Evolutionary conservation across 1,140 invertebrate genomes (phyloP).

Genomic region (Halesus radiatus): DNA sequence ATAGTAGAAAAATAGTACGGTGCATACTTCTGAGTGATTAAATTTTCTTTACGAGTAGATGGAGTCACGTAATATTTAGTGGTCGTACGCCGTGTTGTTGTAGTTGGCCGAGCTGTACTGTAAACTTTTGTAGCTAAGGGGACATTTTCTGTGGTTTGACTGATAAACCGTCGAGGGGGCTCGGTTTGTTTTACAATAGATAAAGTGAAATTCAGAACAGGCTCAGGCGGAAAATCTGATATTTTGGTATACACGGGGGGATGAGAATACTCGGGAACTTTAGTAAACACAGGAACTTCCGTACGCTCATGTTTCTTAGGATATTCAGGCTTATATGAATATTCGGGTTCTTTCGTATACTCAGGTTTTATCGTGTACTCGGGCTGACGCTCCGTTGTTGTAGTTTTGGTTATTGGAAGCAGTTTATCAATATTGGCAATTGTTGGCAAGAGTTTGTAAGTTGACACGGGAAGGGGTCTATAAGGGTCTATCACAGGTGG

Average conservation of each 20-base stretch:
- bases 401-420: slow-evolving; percentile 47
- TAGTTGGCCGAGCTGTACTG: neutral
- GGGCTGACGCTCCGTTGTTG: slow-evolving; percentile 30
- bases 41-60: slow-evolving; percentile 12
- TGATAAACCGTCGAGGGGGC: neutral
- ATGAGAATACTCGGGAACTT: neutral
- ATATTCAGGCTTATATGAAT: neutral
- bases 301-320: neutral
- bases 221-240: neutral
- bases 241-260: neutral
- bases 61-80: neutral
- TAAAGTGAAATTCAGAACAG: neutral
- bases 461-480: slow-evolving; percentile 30
- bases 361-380: neutral
- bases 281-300: neutral
- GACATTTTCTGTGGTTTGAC: no score
- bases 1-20: neutral
- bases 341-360: neutral
- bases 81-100: neutral
- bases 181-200: neutral
- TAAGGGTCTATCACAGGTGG: slow-evolving; percentile 4
- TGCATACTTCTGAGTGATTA: neutral
- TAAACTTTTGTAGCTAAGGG: no score
- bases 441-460: slow-evolving; percentile 22
- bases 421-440: slow-evolving; percentile 56